Evolutionary conservation across 2,888 invertebrate species (phyloP).

Genomic region (Sphinx pinastri): DNA sequence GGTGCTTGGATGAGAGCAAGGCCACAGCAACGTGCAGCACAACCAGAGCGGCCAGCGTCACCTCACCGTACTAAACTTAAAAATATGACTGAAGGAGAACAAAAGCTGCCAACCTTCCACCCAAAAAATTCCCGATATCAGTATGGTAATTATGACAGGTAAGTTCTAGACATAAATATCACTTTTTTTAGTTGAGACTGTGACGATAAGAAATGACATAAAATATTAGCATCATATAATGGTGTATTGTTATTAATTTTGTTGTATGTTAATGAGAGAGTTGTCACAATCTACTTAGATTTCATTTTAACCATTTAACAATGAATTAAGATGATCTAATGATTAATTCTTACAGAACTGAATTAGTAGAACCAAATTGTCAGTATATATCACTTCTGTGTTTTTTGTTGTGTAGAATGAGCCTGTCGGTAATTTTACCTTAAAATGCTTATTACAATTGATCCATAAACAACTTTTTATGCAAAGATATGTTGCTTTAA

Average conservation of each 20-base stretch:
- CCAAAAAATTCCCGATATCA: constrained; percentile 92
- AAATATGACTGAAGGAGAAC: constrained; percentile 66
- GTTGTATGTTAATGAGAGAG: background rate
- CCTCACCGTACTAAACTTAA: constrained; percentile 68
- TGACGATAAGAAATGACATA: background rate
- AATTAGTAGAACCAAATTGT: too few species aligned
- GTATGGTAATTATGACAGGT: constrained; percentile 98
- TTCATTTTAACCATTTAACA: background rate
- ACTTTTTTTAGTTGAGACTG: background rate
- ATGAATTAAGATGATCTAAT: background rate
- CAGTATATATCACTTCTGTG: too few species aligned
- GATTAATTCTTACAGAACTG: background rate
- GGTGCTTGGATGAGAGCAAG: constrained; percentile 90
- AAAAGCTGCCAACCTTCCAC: constrained; percentile 87
- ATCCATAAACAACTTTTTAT: too few species aligned
- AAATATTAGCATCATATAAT: background rate
- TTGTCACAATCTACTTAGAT: too few species aligned
- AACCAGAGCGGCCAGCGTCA: constrained; percentile 76
- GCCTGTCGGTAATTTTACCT: too few species aligned
- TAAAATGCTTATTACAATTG: too few species aligned
- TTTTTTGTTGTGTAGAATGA: too few species aligned
- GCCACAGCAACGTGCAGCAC: constrained; percentile 65
- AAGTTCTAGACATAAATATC: constrained; percentile 18
- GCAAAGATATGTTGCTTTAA: too few species aligned
- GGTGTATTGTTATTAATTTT: constrained; percentile 1